Base-by-base conservation (phyloP, 2,113 vertebrate genomes). In the Puffinus mauretanicus region DNA sequence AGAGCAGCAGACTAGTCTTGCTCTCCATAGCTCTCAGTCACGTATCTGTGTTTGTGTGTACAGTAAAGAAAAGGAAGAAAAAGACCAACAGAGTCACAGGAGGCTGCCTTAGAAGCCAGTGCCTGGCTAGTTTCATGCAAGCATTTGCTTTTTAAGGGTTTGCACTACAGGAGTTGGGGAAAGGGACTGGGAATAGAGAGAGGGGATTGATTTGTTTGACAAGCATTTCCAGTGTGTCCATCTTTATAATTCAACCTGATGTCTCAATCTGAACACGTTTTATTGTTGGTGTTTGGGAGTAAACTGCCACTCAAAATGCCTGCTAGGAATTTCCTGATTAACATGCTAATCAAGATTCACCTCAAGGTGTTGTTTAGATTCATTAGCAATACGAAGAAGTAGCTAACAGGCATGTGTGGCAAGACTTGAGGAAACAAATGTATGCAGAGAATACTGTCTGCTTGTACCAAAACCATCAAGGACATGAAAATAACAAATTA, bases 291-390 rank as follows among this genome's bases (percentile, higher is more conserved):
- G 77, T 55, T 75, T 67, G 88, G 66, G 46, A 93, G 42, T 75
- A 61, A 93, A 6, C 62, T 91, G 86, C 95, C 80, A 81, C 51
- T 64, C 64, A 24, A 67, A 83, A 62, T 57, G 64, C 67, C 91
- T 83, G 75, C 34, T 75, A 85, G 60, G 64, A 95, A 67, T 90
- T 92, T 94, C 36, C 70, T 92, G 75, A 97, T 96, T 96, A 92
- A 81, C 90, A 86, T 54, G 34, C 87, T 96, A 93, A 97, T 92
- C 80, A 77, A 95, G 77, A 72, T 87, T 96, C 4, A 4, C 86
- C 88, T 96, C 70, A 78, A 97, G 92, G 88, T 96, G 90, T 81
- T 90, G 82, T 88, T 96, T 91, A 87, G 88, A 87, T 26, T 89
- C 78, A 78, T 94, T 87, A 88, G 51, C 64, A 96, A 91, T 61